Base-by-base conservation (phyloP, 2,797 vertebrate species). In the Danionella dracula region DNA sequence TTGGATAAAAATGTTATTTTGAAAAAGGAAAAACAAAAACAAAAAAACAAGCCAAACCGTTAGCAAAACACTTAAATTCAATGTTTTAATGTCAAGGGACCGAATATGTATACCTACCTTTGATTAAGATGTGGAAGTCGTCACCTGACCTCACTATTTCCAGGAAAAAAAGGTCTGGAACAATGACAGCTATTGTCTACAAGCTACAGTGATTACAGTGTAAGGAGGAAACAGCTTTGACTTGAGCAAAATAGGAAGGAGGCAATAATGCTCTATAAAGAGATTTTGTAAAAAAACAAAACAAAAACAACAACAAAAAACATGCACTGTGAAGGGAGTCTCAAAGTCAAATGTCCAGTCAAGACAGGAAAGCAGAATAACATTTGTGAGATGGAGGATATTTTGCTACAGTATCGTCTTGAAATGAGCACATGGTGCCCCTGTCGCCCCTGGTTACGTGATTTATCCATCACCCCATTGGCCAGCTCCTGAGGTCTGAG, bases 391-490 rank as follows among this genome's bases (percentile, higher is more conserved):
- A 54, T 21, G 49, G 41, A 15, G 37, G 32, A 23, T n/a, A 11
- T 44, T 55, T 69, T 38, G 11, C 58, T 67, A 66, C 29, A 69
- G 63, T 62, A 75, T 69, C 50, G 42, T 60, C 58, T 66, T 38
- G 21, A 61, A 51, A 31, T 16, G 8, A 31, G 20, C 61, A 65
- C 34, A 46, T 42, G 17, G 19, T 50, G 16, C 58, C 60, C 80
- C 81, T 16, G 42, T 63, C 77, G 71, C 86, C 68, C 77, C 21
- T 68, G 76, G 85, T 72, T 76, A 88, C 86, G 72, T 81, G 86
- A 91, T 88, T 91, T 86, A 90, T 87, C 69, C 29, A 74, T 77
- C 70, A 73, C 63, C 71, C 63, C 74, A 64, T 74, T 78, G 81
- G 82, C 78, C 55, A 37, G 76, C 34, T 74, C 76, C 70, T 58